phyloP scores from a whole-genome alignment of 2,797 vertebrate genomes.

The Crocodylus rhombifer region DNA sequence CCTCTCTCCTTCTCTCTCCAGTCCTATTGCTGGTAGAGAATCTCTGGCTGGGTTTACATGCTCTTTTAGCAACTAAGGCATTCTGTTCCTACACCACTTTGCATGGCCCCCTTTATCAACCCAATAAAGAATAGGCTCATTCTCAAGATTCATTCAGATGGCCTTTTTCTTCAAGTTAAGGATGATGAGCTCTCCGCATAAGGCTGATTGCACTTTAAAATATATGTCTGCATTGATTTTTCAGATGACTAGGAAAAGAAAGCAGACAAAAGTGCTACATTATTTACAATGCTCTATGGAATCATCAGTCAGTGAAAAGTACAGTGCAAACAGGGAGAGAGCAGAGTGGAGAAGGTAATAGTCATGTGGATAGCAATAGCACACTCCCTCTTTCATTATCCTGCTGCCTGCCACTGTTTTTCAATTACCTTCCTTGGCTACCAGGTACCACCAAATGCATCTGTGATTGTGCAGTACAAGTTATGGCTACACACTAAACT shows the following conservation, averaged over 20 bases:
- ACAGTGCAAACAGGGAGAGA: neutral
- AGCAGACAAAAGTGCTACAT: conserved; percentile 48
- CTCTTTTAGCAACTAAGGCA: fast-evolving
- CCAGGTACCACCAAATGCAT: neutral
- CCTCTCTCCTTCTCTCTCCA: neutral
- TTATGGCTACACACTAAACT: too few relatives aligned
- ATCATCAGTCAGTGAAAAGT: conserved; percentile 13
- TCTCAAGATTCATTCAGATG: fast-evolving
- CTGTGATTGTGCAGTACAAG: fast-evolving
- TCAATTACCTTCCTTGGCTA: fast-evolving
- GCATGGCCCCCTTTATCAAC: fast-evolving
- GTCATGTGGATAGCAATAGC: fast-evolving
- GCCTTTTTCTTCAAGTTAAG: neutral
- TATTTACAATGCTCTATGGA: conserved; percentile 61
- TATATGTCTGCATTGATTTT: conserved; percentile 18
- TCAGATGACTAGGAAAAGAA: conserved; percentile 2
- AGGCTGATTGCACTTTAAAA: neutral
- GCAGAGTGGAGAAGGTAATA: neutral
- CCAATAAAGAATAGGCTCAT: fast-evolving
- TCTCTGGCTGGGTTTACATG: fast-evolving
- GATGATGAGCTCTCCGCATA: neutral
- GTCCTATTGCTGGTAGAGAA: neutral
- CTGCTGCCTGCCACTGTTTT: neutral
- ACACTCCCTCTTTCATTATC: neutral
- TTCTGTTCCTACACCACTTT: neutral